Conservation (phyloP, 1,140 invertebrate species). For the Eurosta solidaginis region DNA sequence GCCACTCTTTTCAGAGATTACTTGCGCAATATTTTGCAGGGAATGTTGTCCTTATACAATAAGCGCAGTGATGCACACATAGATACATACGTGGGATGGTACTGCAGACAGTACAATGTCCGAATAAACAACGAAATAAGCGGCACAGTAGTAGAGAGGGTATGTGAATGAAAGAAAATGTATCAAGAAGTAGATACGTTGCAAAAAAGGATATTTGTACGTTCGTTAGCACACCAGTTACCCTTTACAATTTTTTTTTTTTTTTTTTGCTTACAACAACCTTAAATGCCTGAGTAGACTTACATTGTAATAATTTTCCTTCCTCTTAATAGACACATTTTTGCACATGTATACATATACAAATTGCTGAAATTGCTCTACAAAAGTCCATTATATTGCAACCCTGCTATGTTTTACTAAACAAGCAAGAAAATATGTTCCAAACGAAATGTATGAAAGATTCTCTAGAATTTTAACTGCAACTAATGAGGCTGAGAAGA, state of each 20-base stretch:
- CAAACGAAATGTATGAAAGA: background rate
- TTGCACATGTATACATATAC: too few species aligned
- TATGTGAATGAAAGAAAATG: background rate
- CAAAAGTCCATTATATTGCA: background rate
- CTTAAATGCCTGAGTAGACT: background rate
- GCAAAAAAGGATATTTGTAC: background rate
- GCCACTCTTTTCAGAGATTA: too few species aligned
- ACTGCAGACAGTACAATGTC: constrained; percentile 9
- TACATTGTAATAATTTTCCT: background rate
- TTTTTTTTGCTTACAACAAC: background rate
- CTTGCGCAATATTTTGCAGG: too few species aligned
- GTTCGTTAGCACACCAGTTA: background rate
- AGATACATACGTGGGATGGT: too few species aligned
- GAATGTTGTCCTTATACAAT: too few species aligned
- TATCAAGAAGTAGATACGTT: background rate
- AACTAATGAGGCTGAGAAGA: background rate
- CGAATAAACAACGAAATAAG: background rate
- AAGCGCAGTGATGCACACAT: too few species aligned
- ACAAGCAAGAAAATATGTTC: background rate
- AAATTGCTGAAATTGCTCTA: background rate
- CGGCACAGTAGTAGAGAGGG: background rate
- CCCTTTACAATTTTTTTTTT: background rate
- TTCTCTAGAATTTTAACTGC: background rate
- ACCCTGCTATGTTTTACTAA: background rate
- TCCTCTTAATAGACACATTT: background rate